Evolutionary conservation across 2,888 invertebrate species (phyloP), one percentile per base, ranked within the genome.

Genomic region (Acleris literana): DNA sequence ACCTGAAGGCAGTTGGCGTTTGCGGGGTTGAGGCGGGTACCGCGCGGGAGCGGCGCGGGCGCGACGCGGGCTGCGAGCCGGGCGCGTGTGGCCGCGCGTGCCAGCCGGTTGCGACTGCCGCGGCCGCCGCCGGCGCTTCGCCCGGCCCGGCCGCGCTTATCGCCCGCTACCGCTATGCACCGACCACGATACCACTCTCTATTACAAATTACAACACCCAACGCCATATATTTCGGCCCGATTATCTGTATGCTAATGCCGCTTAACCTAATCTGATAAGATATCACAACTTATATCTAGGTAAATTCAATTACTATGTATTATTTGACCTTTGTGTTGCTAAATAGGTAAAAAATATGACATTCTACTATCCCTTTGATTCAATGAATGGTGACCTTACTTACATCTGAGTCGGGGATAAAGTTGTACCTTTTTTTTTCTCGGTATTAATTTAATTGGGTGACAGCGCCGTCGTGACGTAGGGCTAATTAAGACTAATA

Each of bases 81-180:
- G 79, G 87, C 90, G 89, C 92, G 92, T 89, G 85, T 88, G 85
- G 80, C 86, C 91, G 86, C 90, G 85, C 85, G 81, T 85, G 87
- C 87, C 87, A 85, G 82, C 89, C 85, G 88, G 85, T 73, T 80
- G 79, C 82, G 77, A 91, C 91, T 91, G 90, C 90, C 81, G 84
- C 76, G 79, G 83, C 76, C 74, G 76, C 71, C 75, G 76, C 73
- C 71, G 74, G 64, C 68, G 70, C 69, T 64, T 66, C 78, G 75
- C 78, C 79, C 75, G 74, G 77, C 80, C 76, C 81, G 80, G 76
- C 82, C 83, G 85, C 85, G 88, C 88, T 90, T 90, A 90, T 90
- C 90, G 84, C 78, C 75, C 80, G 79, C 81, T 77, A 81, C 79
- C 79, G 62, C 64, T 63, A 61, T 65, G 68, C 69, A 69, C 66